Percentiles rank a stretch among this genome's conserved stretches.
These are phyloP conservation scores for Ellobium chinense DNA, from an alignment of 2,888 invertebrate species.

Conservation along the genomic window DNA sequence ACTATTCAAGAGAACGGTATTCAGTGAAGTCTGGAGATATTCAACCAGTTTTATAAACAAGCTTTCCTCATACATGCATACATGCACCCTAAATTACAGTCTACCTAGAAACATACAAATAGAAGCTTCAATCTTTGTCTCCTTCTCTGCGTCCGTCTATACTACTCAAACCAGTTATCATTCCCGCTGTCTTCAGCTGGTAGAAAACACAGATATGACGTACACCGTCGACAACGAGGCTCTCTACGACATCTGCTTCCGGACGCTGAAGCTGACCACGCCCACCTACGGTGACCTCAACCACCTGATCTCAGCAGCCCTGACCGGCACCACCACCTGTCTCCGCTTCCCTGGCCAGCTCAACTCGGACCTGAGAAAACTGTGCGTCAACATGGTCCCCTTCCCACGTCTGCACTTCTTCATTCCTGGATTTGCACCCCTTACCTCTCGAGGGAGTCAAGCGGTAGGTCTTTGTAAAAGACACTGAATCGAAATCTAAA, in stretches of 20 bases:
- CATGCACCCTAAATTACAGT: no score
- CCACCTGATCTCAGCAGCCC: conserved; percentile 50
- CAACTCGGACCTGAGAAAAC: conserved; percentile 45
- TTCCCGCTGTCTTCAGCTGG: conserved; percentile 79
- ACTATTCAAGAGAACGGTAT: not conserved
- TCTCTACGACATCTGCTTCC: conserved; percentile 76
- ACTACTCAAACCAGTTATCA: no score
- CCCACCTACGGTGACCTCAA: conserved; percentile 51
- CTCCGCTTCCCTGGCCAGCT: conserved; percentile 50
- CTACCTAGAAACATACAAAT: no score
- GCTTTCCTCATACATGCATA: no score
- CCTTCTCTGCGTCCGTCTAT: no score
- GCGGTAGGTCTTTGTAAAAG: conserved; percentile 22
- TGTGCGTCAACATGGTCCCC: conserved; percentile 46
- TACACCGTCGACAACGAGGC: conserved; percentile 82
- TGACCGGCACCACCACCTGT: conserved; percentile 51
- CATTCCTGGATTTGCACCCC: conserved; percentile 46
- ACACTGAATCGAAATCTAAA: no score
- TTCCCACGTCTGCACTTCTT: conserved; percentile 46
- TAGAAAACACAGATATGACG: conserved; percentile 81
- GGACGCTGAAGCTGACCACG: conserved; percentile 51
- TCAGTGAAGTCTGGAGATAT: not conserved
- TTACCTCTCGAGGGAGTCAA: conserved; percentile 42
- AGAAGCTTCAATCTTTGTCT: no score
- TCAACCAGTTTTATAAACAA: not conserved